phyloP scores from a whole-genome alignment of 2,888 invertebrate species.

The Lycocerus yunnanus region DNA sequence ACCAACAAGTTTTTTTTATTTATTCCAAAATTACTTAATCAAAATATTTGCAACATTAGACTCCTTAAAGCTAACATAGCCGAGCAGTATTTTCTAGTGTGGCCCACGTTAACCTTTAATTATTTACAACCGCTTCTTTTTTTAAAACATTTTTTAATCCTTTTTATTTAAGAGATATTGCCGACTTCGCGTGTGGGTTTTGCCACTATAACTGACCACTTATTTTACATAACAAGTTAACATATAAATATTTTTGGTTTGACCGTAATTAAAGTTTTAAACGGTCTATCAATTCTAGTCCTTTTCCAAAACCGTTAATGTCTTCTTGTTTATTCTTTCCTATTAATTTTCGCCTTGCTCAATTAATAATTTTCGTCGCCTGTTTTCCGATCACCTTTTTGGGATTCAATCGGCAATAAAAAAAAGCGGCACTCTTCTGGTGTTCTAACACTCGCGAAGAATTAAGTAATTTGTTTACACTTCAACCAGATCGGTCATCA shows the following conservation, averaged over 20 bases:
- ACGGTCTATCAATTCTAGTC: conserved; percentile 7
- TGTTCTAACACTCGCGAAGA: conserved; percentile 9
- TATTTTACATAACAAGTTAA: conserved; percentile 27
- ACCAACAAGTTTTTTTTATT: not conserved
- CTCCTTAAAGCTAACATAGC: not conserved
- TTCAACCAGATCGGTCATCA: conserved; percentile 21
- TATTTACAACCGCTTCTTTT: conserved; percentile 22
- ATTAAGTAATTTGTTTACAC: conserved; percentile 8
- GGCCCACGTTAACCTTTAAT: conserved; percentile 16
- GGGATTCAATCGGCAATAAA: not conserved
- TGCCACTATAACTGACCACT: conserved; percentile 25
- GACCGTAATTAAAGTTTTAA: conserved; percentile 12
- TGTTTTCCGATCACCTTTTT: not conserved
- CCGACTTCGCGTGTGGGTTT: conserved; percentile 26
- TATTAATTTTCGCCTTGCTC: not conserved
- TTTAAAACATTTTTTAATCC: not conserved
- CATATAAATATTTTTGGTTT: conserved; percentile 9
- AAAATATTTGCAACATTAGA: conserved; percentile 5
- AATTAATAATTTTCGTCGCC: not conserved
- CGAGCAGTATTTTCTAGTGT: conserved; percentile 1
- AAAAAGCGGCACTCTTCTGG: conserved; percentile 3
- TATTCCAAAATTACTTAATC: conserved; percentile 2
- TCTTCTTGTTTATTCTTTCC: not conserved
- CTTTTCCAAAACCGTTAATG: not conserved
- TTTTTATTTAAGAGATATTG: conserved; percentile 19